phyloP scores from a whole-genome alignment of 2,888 invertebrate genomes.

The Microctonus brassicae region DNA sequence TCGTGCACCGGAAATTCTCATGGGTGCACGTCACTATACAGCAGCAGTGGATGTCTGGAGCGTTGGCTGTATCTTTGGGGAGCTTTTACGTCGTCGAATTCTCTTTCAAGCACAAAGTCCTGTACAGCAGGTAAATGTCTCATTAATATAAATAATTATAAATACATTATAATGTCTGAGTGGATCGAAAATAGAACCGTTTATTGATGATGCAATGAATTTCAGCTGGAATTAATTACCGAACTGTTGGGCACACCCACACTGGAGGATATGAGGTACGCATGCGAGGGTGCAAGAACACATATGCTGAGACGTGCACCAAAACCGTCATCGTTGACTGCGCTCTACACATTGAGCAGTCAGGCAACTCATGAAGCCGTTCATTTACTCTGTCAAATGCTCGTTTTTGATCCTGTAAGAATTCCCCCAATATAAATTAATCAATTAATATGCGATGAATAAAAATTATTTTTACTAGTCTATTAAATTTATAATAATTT shows the following conservation, averaged over 20 bases:
- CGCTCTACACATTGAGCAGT: slow-evolving; percentile 90
- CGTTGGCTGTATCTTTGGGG: slow-evolving; percentile 99
- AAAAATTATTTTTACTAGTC: neutral
- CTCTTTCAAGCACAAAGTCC: slow-evolving; percentile 99
- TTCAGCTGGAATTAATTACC: slow-evolving; percentile 95
- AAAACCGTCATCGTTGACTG: slow-evolving; percentile 88
- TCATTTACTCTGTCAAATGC: slow-evolving; percentile 96
- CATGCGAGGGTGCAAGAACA: slow-evolving; percentile 94
- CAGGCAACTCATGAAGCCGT: slow-evolving; percentile 99
- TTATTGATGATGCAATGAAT: slow-evolving; percentile 1
- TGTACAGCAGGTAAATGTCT: slow-evolving; percentile 84
- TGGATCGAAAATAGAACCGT: neutral
- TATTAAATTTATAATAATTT: slow-evolving; percentile 7
- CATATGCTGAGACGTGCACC: slow-evolving; percentile 91
- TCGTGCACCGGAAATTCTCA: slow-evolving; percentile 97
- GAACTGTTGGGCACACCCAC: slow-evolving; percentile 97
- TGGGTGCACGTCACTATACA: slow-evolving; percentile 98
- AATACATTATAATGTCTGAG: no score
- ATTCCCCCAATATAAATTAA: slow-evolving; percentile 21
- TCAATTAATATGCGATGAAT: neutral
- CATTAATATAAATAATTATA: slow-evolving; percentile 7
- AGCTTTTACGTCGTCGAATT: slow-evolving; percentile 93
- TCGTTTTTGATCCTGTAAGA: slow-evolving; percentile 96
- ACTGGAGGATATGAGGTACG: slow-evolving; percentile 95
- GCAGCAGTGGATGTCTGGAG: slow-evolving; percentile 99